Evolutionary conservation across 1,140 invertebrate genomes (phyloP).

Genomic region (Hermetia illucens): DNA sequence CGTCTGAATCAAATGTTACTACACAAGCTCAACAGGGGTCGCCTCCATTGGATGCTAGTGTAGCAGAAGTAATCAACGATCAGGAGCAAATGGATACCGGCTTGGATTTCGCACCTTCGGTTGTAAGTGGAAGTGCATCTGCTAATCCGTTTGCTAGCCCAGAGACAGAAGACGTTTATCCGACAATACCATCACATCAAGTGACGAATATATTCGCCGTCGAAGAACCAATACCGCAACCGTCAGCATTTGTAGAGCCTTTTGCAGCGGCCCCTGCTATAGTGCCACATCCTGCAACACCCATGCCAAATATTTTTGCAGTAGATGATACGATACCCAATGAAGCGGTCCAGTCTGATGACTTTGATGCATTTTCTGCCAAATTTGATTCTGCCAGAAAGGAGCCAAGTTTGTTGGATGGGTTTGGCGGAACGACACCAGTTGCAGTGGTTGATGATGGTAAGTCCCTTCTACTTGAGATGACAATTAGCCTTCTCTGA

Average conservation of each 20-base stretch:
- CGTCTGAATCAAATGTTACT: conserved; percentile 15
- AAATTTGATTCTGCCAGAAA: conserved; percentile 62
- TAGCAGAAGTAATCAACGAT: conserved; percentile 8
- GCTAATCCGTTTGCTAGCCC: conserved; percentile 35
- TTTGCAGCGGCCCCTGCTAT: conserved; percentile 7
- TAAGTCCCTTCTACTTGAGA: conserved; percentile 8
- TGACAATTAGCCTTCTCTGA: too few relatives aligned
- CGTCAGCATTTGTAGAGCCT: conserved; percentile 10
- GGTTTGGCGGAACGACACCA: conserved; percentile 30
- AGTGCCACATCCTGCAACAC: conserved; percentile 7
- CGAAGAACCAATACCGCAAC: conserved; percentile 5
- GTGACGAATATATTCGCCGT: conserved; percentile 28
- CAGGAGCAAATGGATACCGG: conserved; percentile 28
- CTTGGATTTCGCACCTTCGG: conserved; percentile 18
- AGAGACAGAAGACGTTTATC: conserved; percentile 27
- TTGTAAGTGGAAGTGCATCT: conserved; percentile 17
- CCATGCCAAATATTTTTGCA: conserved; percentile 25
- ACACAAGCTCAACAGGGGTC: conserved; percentile 9
- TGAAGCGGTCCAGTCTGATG: conserved; percentile 32
- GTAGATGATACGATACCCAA: conserved; percentile 7
- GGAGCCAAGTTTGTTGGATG: conserved; percentile 35
- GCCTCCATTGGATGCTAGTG: conserved; percentile 5
- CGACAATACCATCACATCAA: conserved; percentile 11
- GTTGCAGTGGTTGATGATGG: conserved; percentile 15
- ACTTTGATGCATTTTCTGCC: conserved; percentile 71